phyloP scores from a whole-genome alignment of 2,113 vertebrate species.

The Jacana jacana region DNA sequence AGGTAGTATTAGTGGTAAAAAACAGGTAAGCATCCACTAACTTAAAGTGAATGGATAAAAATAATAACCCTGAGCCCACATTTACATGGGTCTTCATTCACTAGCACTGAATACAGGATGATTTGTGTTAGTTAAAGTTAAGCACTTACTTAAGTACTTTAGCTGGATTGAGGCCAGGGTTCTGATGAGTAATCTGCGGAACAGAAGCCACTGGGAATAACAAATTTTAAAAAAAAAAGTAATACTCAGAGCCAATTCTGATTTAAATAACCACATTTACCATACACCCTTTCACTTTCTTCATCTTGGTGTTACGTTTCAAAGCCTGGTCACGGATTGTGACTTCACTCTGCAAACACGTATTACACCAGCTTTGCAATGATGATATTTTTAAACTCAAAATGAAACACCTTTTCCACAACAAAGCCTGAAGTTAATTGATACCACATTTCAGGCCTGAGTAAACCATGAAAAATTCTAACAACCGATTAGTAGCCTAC shows the following conservation, averaged over 20 bases:
- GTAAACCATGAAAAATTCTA: background rate
- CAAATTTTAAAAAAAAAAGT: background rate
- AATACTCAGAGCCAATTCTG: constrained; percentile 10
- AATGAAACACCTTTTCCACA: background rate
- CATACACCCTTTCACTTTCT: background rate
- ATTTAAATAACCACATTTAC: constrained; percentile 18
- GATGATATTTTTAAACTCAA: background rate
- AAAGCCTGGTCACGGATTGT: background rate
- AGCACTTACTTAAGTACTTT: constrained; percentile 28
- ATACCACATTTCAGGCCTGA: background rate
- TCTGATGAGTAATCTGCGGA: constrained; percentile 30
- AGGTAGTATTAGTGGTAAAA: background rate
- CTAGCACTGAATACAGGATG: background rate
- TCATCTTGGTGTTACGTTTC: background rate
- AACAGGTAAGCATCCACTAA: background rate
- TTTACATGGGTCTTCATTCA: background rate
- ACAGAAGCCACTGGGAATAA: constrained; percentile 7
- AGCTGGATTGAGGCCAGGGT: constrained; percentile 44
- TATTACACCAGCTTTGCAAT: background rate
- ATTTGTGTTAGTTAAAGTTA: constrained; percentile 51
- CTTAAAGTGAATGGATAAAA: background rate
- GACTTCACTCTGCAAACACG: background rate
- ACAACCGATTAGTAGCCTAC: background rate
- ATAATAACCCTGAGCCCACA: background rate
- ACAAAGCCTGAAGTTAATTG: background rate